A percentile compares a stretch with the other conserved stretches of the same genome.
Evolutionary conservation across 2,113 vertebrate genomes (phyloP).

Genomic region (Puffinus mauretanicus): DNA sequence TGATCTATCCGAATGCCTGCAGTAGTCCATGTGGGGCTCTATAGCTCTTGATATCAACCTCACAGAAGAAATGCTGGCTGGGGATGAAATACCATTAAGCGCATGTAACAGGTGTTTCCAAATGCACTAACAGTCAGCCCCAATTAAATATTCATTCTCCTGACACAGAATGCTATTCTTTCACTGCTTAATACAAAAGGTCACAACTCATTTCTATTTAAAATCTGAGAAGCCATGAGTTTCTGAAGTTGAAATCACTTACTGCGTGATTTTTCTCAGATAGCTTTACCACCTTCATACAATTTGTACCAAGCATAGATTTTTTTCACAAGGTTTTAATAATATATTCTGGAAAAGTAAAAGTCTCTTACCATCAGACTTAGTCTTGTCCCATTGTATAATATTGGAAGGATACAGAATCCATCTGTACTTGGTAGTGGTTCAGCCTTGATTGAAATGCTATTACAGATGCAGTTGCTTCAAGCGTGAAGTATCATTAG

Average conservation of each 20-base stretch:
- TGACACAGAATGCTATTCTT: background rate
- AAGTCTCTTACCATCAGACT: background rate
- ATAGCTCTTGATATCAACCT: background rate
- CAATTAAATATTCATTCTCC: slow-evolving; percentile 22
- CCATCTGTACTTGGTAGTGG: background rate
- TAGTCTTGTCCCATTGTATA: background rate
- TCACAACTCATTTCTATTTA: slow-evolving; percentile 22
- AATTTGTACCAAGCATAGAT: background rate
- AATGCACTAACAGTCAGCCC: background rate
- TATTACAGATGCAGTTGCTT: background rate
- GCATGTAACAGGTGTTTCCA: background rate
- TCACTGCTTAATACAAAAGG: background rate
- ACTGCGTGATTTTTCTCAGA: background rate
- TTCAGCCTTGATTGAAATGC: background rate
- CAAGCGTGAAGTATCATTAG: background rate
- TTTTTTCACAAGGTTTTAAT: background rate
- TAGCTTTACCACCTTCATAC: background rate
- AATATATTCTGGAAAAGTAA: background rate
- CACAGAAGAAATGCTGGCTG: background rate
- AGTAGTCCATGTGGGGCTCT: background rate
- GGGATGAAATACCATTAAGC: background rate
- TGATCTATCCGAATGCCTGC: background rate
- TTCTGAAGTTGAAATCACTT: slow-evolving; percentile 7
- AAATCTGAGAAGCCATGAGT: background rate
- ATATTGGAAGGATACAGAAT: background rate